These are phyloP conservation scores for Cantharis lateralis DNA, from an alignment of 2,888 invertebrate species.

Conservation along the genomic window DNA sequence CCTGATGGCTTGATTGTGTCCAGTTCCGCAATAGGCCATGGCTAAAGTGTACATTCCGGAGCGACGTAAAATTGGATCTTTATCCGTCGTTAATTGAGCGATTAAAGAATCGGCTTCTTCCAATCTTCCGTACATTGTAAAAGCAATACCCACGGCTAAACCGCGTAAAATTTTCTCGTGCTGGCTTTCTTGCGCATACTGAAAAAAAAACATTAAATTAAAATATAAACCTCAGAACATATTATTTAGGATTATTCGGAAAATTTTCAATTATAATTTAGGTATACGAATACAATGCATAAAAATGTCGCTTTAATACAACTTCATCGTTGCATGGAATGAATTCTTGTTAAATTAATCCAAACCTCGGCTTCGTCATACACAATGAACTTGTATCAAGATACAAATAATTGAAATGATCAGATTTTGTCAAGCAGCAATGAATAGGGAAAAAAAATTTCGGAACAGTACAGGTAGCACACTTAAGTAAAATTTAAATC, in stretches of 20 bases:
- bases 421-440: neutral
- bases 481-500: too few species aligned
- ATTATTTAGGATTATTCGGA: neutral
- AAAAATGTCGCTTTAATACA: neutral
- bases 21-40: slow-evolving; percentile 98
- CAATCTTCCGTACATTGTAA: slow-evolving; percentile 95
- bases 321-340: neutral
- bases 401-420: neutral
- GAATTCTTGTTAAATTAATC: neutral
- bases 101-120: slow-evolving; percentile 96
- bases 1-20: slow-evolving; percentile 95
- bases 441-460: neutral
- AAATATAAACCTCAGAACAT: neutral
- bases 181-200: slow-evolving; percentile 93
- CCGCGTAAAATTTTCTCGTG: slow-evolving; percentile 99
- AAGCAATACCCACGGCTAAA: slow-evolving; percentile 92
- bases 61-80: slow-evolving; percentile 91
- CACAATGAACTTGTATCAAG: neutral
- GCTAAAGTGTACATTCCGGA: slow-evolving; percentile 98
- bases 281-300: neutral
- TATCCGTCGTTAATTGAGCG: slow-evolving; percentile 86
- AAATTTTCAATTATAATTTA: neutral
- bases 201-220: slow-evolving; percentile 33
- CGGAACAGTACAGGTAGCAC: too few species aligned
- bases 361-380: neutral